A percentile compares a stretch with the other conserved stretches of the same genome.
These are phyloP conservation scores for Lycaena phlaeas DNA, from an alignment of 2,888 invertebrate species.

Conservation along the genomic window DNA sequence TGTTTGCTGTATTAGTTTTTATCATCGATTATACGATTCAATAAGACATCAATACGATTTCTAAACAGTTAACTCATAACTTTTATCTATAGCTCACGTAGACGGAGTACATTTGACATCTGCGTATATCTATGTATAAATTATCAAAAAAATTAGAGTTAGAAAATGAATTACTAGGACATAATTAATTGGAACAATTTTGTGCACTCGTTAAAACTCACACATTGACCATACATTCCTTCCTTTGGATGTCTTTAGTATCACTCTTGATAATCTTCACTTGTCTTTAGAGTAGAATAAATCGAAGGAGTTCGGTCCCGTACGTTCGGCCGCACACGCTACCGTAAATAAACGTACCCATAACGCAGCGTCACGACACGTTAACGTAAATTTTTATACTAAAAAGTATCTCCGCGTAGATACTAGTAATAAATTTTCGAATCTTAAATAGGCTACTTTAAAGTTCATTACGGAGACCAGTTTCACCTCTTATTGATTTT, in stretches of 20 bases:
- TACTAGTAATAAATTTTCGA: constrained; percentile 18
- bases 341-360: constrained; percentile 6
- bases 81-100: constrained; percentile 15
- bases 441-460: constrained; percentile 19
- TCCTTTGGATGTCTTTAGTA: constrained; percentile 57
- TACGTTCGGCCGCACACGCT: constrained; percentile 21
- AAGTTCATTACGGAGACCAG: constrained; percentile 20
- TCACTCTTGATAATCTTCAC: constrained; percentile 54
- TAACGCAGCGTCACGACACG: constrained; percentile 14
- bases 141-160: constrained; percentile 60
- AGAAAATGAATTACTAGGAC: constrained; percentile 68
- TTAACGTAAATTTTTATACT: constrained; percentile 19
- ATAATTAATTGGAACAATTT: constrained; percentile 67
- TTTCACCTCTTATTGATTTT: constrained; percentile 26
- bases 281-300: constrained; percentile 59
- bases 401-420: constrained; percentile 17
- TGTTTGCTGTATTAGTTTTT: not conserved
- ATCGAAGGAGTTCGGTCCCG: constrained; percentile 56
- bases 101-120: constrained; percentile 29
- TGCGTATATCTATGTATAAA: constrained; percentile 55
- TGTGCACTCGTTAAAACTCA: constrained; percentile 71
- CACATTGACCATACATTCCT: constrained; percentile 67
- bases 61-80: constrained; percentile 6
- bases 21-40: constrained; percentile 7
- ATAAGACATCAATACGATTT: constrained; percentile 7